Conservation (phyloP, 2,113 vertebrate species). For the Loxodonta africana region DNA sequence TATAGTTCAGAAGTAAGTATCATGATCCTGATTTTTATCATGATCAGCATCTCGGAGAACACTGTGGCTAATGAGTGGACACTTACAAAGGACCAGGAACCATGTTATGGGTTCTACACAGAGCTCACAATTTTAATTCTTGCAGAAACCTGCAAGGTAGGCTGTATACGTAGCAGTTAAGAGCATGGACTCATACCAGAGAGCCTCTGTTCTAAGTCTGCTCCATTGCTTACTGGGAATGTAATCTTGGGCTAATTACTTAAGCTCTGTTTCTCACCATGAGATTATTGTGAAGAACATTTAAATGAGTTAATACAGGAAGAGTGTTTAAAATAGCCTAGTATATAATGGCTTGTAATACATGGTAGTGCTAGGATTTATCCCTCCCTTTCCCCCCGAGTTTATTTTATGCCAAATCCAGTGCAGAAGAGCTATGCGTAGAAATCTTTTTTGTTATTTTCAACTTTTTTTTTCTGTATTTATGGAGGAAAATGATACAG, state of each 20-base stretch:
- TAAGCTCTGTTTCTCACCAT: not conserved
- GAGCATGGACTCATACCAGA: no score
- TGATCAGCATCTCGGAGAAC: no score
- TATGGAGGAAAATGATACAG: not conserved
- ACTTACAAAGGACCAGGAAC: not conserved
- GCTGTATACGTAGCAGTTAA: not conserved
- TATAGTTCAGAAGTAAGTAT: not conserved
- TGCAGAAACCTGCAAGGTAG: not conserved
- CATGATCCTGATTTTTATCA: not conserved
- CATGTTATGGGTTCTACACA: not conserved
- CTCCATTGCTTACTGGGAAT: not conserved
- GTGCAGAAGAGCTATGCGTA: not conserved
- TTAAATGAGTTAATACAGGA: not conserved
- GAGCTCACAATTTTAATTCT: not conserved
- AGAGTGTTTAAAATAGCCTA: not conserved
- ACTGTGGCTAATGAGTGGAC: not conserved
- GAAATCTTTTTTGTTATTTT: not conserved
- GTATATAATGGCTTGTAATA: not conserved
- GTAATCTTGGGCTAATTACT: constrained; percentile 20
- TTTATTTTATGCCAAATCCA: not conserved
- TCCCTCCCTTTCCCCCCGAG: not conserved
- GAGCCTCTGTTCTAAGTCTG: not conserved
- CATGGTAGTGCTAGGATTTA: not conserved
- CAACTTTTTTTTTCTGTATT: not conserved
- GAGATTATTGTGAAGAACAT: not conserved